These are phyloP conservation scores for Empis stercorea DNA, from an alignment of 2,888 invertebrate genomes.

Conservation along the genomic window DNA sequence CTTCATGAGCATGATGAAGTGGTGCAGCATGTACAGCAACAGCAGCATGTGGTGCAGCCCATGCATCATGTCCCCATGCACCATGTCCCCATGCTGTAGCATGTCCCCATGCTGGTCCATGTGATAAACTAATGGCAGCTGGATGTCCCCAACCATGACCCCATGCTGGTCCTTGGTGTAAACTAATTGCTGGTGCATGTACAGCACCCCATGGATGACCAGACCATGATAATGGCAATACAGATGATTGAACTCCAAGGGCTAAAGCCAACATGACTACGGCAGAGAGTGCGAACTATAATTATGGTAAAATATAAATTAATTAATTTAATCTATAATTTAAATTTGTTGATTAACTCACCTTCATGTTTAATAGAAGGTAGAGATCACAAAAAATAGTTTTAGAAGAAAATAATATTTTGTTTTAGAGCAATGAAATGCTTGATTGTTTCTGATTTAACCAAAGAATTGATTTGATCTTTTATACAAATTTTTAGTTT, in stretches of 20 bases:
- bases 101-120: background rate
- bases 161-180: background rate
- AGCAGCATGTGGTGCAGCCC: background rate
- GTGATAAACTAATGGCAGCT: background rate
- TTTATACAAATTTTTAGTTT: conserved; percentile 10
- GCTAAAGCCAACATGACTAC: conserved; percentile 15
- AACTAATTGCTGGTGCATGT: background rate
- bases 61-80: background rate
- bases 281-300: conserved; percentile 11
- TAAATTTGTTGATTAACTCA: background rate
- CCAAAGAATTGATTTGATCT: conserved; percentile 10
- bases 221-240: background rate
- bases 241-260: conserved; percentile 12
- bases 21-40: conserved; percentile 1
- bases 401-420: background rate
- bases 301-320: background rate
- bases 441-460: conserved; percentile 10
- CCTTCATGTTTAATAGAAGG: background rate
- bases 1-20: conserved; percentile 30
- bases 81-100: background rate
- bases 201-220: background rate
- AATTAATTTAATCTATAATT: background rate
- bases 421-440: background rate
- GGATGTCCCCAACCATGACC: background rate
- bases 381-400: background rate